Conservation (phyloP, 1,140 invertebrate species). For the Eriosoma lanigerum region DNA sequence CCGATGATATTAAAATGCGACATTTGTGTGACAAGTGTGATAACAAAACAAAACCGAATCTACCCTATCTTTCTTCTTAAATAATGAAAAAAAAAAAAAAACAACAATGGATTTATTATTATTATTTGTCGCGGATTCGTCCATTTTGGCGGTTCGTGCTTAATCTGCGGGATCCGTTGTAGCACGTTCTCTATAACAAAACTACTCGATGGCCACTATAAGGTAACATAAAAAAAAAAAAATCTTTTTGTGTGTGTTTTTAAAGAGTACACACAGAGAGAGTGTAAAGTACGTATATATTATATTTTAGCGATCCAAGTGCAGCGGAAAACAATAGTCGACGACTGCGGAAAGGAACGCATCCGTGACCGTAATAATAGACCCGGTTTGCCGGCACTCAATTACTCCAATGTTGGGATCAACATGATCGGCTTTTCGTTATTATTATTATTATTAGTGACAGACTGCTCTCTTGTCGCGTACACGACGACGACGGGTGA, state of each 20-base stretch:
- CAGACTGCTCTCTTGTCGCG: constrained; percentile 43
- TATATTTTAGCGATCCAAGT: not conserved
- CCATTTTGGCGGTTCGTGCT: constrained; percentile 32
- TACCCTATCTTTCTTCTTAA: not conserved
- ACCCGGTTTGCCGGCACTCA: constrained; percentile 34
- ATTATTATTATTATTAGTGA: constrained; percentile 48
- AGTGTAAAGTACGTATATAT: not conserved
- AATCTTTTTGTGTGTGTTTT: constrained; percentile 50
- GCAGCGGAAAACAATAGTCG: constrained; percentile 7
- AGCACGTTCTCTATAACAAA: constrained; percentile 40
- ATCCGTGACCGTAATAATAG: constrained; percentile 51
- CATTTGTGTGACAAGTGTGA: constrained; percentile 18
- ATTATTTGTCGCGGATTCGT: constrained; percentile 11
- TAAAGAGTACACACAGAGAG: constrained; percentile 40
- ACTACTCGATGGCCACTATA: constrained; percentile 47
- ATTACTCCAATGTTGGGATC: constrained; percentile 49
- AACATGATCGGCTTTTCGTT: constrained; percentile 50
- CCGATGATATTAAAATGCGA: constrained; percentile 8
- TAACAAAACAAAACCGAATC: constrained; percentile 1
- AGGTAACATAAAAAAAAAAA: constrained; percentile 15
- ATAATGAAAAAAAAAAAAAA: not conserved
- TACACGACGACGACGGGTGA: not conserved
- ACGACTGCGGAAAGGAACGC: not conserved
- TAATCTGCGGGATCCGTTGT: constrained; percentile 47
- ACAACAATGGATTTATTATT: constrained; percentile 38